Evolutionary conservation across 2,888 invertebrate species (phyloP).

Genomic region (Napeogenes sylphis): DNA sequence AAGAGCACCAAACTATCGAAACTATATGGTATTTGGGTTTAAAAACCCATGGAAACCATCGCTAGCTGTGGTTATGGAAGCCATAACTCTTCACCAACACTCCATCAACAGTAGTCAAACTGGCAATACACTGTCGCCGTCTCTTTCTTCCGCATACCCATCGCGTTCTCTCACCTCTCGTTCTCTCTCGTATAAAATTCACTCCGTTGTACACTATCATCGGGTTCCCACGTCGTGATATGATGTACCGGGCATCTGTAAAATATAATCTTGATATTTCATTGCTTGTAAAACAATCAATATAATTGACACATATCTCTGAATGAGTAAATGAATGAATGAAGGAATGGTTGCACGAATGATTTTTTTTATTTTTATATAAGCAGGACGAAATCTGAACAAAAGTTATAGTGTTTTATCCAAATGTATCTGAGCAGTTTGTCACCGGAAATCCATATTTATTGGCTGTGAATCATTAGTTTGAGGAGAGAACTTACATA

Average conservation of each 20-base stretch:
- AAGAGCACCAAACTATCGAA: too few species aligned
- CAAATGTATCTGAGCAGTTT: too few species aligned
- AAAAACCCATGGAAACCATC: constrained; percentile 3
- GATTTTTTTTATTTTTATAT: too few species aligned
- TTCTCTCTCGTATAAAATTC: constrained; percentile 56
- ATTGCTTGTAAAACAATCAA: not conserved
- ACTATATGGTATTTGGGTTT: not conserved
- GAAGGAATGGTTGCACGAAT: too few species aligned
- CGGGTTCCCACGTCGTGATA: constrained; percentile 58
- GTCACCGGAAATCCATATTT: too few species aligned
- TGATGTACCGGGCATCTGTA: constrained; percentile 45
- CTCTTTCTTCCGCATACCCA: constrained; percentile 65
- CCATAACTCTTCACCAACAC: constrained; percentile 49
- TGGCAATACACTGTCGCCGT: constrained; percentile 52
- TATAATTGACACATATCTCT: not conserved
- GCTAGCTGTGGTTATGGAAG: constrained; percentile 57
- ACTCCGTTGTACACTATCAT: constrained; percentile 56
- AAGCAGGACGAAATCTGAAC: too few species aligned
- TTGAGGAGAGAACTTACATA: too few species aligned
- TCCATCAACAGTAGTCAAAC: constrained; percentile 51
- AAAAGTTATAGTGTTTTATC: too few species aligned
- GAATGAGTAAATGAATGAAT: too few species aligned
- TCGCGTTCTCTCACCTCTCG: constrained; percentile 44
- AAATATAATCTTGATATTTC: constrained; percentile 16
- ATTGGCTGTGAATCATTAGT: too few species aligned